These are phyloP conservation scores for Sylvia atricapilla DNA, from an alignment of 2,113 vertebrate genomes.

Conservation along the genomic window DNA sequence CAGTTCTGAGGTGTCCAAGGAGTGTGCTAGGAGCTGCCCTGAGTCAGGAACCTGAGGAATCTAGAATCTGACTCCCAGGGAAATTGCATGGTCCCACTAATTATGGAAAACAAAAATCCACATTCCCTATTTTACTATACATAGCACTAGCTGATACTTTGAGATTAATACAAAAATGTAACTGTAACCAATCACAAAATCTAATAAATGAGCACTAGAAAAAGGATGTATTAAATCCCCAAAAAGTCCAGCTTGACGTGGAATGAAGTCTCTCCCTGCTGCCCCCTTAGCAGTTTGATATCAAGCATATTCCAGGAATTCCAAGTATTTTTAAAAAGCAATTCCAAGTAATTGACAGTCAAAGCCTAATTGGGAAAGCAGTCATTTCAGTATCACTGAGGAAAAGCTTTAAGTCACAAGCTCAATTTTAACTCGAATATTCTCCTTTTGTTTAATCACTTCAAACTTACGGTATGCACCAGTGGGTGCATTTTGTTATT, in stretches of 20 bases:
- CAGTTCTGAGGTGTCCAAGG: background rate
- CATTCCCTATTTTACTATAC: background rate
- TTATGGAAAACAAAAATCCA: background rate
- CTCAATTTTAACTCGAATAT: background rate
- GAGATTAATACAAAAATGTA: background rate
- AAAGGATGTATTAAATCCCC: background rate
- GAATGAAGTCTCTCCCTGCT: background rate
- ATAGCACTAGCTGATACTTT: background rate
- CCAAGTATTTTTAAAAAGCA: background rate
- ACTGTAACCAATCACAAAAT: background rate
- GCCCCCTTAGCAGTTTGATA: background rate
- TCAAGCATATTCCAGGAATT: background rate
- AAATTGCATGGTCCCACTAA: background rate
- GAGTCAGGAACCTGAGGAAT: background rate
- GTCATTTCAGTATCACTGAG: background rate
- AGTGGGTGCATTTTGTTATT: background rate
- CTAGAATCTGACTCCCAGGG: accelerated
- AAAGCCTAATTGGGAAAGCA: background rate
- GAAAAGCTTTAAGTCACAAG: background rate
- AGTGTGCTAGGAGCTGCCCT: background rate
- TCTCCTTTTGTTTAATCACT: background rate
- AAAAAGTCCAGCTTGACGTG: background rate
- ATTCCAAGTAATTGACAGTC: background rate
- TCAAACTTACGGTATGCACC: background rate
- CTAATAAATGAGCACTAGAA: background rate